Percentiles rank a stretch among this genome's conserved stretches.
These are phyloP conservation scores for Pheosia gnoma DNA, from an alignment of 2,888 invertebrate species.

Conservation along the genomic window DNA sequence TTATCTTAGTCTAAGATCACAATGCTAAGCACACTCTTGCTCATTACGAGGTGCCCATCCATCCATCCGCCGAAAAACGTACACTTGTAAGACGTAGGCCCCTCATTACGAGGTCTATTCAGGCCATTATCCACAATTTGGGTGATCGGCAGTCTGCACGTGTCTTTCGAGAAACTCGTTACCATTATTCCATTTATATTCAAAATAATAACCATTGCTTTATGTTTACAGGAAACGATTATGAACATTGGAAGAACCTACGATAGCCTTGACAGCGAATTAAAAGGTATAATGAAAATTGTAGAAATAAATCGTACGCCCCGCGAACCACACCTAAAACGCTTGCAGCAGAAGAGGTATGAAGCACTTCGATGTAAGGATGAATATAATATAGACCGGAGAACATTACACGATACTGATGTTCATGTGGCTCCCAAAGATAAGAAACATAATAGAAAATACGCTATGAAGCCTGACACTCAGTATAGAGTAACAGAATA, in stretches of 20 bases:
- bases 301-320: conserved; percentile 13
- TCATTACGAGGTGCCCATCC: too few species aligned
- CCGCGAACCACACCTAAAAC: neutral
- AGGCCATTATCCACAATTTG: too few species aligned
- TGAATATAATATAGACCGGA: conserved; percentile 22
- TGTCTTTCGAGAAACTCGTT: too few species aligned
- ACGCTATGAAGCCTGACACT: conserved; percentile 9
- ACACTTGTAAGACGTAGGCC: too few species aligned
- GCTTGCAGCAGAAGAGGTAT: conserved; percentile 4
- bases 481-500: conserved; percentile 13
- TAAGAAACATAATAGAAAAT: conserved; percentile 18
- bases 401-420: conserved; percentile 27
- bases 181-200: too few species aligned
- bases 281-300: conserved; percentile 41
- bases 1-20: too few species aligned
- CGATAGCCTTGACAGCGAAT: conserved; percentile 55
- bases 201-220: neutral
- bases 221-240: conserved; percentile 57
- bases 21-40: too few species aligned
- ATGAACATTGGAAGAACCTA: conserved; percentile 58
- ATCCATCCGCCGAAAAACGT: too few species aligned
- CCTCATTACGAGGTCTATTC: too few species aligned
- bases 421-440: conserved; percentile 28
- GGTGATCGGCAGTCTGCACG: too few species aligned
- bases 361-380: conserved; percentile 22